These are phyloP conservation scores for Falco berigora DNA, from an alignment of 2,797 vertebrate species.

Conservation along the genomic window DNA sequence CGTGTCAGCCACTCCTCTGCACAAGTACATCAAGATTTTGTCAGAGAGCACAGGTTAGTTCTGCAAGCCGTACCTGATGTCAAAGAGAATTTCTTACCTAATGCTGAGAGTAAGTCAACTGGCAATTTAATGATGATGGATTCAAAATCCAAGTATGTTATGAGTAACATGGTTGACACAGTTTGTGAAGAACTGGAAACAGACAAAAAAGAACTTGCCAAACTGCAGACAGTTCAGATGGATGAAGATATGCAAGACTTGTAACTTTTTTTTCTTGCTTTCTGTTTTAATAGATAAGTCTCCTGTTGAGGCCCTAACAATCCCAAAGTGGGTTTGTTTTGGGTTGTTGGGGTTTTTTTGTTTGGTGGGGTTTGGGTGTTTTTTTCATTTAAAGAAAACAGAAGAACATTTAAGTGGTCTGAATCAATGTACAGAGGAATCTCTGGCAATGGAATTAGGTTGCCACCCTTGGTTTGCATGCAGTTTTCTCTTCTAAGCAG, in stretches of 20 bases:
- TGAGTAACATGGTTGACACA: slow-evolving; percentile 83
- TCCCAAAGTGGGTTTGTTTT: background rate
- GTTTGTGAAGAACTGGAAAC: slow-evolving; percentile 92
- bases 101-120: slow-evolving; percentile 80
- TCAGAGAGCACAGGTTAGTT: slow-evolving; percentile 77
- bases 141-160: slow-evolving; percentile 80
- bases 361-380: background rate
- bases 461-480: slow-evolving; percentile 49
- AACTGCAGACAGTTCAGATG: slow-evolving; percentile 96
- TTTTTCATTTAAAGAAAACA: slow-evolving; percentile 48
- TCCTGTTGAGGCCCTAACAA: slow-evolving; percentile 50
- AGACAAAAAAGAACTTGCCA: slow-evolving; percentile 90
- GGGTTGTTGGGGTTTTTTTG: background rate
- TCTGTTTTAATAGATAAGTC: slow-evolving; percentile 55
- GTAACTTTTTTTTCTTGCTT: slow-evolving; percentile 69
- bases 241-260: slow-evolving; percentile 96
- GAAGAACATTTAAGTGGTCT: slow-evolving; percentile 51
- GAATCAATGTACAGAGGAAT: slow-evolving; percentile 55
- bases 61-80: slow-evolving; percentile 80
- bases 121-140: slow-evolving; percentile 76
- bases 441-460: slow-evolving; percentile 4
- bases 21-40: slow-evolving; percentile 82
- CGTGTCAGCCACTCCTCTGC: slow-evolving; percentile 66
- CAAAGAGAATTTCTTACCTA: slow-evolving; percentile 84
- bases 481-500: slow-evolving; percentile 60